These are phyloP conservation scores for Monopterus albus DNA, from an alignment of 2,113 vertebrate genomes.

Conservation along the genomic window DNA sequence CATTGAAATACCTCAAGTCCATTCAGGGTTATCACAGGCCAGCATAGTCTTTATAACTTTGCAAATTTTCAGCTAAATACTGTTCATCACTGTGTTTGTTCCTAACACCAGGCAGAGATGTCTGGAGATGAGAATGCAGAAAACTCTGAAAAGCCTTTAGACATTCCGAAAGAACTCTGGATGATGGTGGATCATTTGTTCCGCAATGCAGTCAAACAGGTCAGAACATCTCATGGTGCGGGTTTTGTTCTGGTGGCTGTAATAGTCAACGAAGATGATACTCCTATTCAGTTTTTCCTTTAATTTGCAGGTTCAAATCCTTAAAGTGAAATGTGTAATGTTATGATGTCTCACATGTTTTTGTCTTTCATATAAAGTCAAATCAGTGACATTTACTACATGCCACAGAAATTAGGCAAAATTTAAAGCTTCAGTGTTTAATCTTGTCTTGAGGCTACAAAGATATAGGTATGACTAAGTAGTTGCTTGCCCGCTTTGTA, in stretches of 20 bases:
- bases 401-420: constrained; percentile 4
- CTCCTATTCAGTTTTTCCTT: background rate
- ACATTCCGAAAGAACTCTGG: constrained; percentile 96
- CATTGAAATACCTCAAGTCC: constrained; percentile 10
- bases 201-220: constrained; percentile 90
- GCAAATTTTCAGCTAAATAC: background rate
- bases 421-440: background rate
- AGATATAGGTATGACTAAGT: constrained; percentile 14
- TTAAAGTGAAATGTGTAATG: background rate
- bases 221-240: constrained; percentile 50
- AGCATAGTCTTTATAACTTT: background rate
- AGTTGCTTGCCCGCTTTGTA: background rate
- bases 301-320: background rate
- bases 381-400: background rate
- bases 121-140: constrained; percentile 46
- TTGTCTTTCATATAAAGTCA: background rate
- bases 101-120: constrained; percentile 77
- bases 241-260: background rate
- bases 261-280: background rate
- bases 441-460: background rate
- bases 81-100: constrained; percentile 7
- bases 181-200: constrained; percentile 96
- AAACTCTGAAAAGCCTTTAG: constrained; percentile 84
- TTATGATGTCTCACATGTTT: background rate
- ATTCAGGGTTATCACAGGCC: background rate